Evolutionary conservation across 2,113 vertebrate species (phyloP), one percentile per base, ranked within the genome.

Genomic region (Piprites chloris): DNA sequence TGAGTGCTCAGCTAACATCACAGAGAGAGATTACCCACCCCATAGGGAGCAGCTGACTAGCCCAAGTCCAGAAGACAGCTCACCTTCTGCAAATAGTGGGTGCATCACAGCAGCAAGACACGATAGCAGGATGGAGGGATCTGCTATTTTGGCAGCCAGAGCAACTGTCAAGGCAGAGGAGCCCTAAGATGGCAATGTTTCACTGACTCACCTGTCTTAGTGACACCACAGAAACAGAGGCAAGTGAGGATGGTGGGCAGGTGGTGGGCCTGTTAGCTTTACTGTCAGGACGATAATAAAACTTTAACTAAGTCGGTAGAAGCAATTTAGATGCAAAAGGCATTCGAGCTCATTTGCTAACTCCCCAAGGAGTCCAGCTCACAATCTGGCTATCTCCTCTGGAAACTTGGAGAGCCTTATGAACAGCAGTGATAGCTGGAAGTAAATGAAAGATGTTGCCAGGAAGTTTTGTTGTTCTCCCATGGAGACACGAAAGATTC

Each of bases 231-330:
- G 75, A 69, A 87, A 82, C 24, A 61, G 53, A 77, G 53, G 33
- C 59, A 78, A 78, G 82, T 46, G 85, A 37, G 74, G 62, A 18
- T 27, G 75, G 59, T 73, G 76, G 67, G 65, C 68, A 63, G 69
- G 73, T 75, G 89, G 73, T 87, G 65, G 76, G 69, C 39, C 83
- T 84, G 35, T 42, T 91, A 67, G 9, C 52, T 78, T 49, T 52
- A 4, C 67, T 62, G 46, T 80, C 50, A 62, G 44, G 50, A 55
- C 2, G 3, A 35, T 71, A 85, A 92, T 81, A 73, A 93, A 82
- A 71, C 42, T 88, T 77, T 6, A 88, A 59, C 56, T 49, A 76
- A 96, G 66, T 85, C 72, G 86, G 83, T 44, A 97, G 69, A 71
- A 89, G 65, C 22, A 52, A 63, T 86, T 88, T 75, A 81, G 73